Evolutionary conservation across 1,140 invertebrate species (phyloP).

Genomic region (Drosophila teissieri): DNA sequence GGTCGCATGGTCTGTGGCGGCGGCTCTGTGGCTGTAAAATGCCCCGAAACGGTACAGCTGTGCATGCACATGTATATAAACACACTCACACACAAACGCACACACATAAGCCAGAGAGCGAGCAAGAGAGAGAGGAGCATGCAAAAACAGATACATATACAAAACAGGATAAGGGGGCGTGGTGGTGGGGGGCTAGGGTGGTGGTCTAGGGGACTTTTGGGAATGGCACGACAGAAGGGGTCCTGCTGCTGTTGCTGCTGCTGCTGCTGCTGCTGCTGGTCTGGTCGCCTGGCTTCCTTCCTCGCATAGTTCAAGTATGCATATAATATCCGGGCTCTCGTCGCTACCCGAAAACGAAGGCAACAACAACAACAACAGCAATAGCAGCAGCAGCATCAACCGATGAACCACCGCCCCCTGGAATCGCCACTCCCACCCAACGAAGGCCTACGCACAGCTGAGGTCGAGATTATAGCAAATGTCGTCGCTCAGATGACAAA

Average conservation of each 20-base stretch:
- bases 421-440: slow-evolving; percentile 6
- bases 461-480: slow-evolving; percentile 30
- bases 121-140: slow-evolving; percentile 49
- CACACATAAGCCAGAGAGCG: slow-evolving; percentile 16
- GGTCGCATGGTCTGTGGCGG: slow-evolving; percentile 21
- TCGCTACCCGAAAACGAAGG: slow-evolving; percentile 69
- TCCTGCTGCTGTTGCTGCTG: too few relatives aligned
- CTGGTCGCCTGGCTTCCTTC: slow-evolving; percentile 61
- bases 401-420: slow-evolving; percentile 20
- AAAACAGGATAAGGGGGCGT: slow-evolving; percentile 51
- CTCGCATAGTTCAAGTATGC: slow-evolving; percentile 82
- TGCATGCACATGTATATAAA: slow-evolving; percentile 76
- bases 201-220: slow-evolving; percentile 1
- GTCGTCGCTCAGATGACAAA: slow-evolving; percentile 13
- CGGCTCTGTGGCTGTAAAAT: slow-evolving; percentile 77
- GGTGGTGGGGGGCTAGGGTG: neutral
- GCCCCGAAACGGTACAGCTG: slow-evolving; percentile 78
- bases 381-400: slow-evolving; percentile 32
- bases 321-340: slow-evolving; percentile 78
- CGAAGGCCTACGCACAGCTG: slow-evolving; percentile 63
- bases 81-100: slow-evolving; percentile 36
- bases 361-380: slow-evolving; percentile 54
- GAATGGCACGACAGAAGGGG: slow-evolving; percentile 1
- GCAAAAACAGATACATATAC: slow-evolving; percentile 77
- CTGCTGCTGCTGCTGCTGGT: slow-evolving; percentile 4